These are phyloP conservation scores for Macrophya annulata DNA, from an alignment of 2,888 invertebrate genomes.

Conservation along the genomic window DNA sequence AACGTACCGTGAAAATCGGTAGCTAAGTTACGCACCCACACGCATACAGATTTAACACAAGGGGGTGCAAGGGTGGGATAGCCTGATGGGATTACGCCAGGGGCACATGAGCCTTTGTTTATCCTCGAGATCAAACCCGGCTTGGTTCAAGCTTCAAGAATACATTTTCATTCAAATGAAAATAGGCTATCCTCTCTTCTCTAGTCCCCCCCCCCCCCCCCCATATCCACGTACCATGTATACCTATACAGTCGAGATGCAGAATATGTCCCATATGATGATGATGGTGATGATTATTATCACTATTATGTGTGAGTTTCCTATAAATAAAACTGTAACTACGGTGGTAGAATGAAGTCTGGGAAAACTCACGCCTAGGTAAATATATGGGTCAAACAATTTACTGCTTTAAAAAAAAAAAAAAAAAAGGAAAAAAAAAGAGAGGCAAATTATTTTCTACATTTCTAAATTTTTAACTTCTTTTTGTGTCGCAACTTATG, in stretches of 20 bases:
- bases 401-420: neutral
- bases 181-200: slow-evolving; percentile 1
- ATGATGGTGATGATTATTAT: neutral
- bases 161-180: slow-evolving; percentile 45
- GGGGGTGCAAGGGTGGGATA: neutral
- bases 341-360: neutral
- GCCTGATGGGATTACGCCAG: slow-evolving; percentile 50
- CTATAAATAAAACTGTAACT: neutral
- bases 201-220: neutral
- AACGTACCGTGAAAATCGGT: neutral
- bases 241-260: neutral
- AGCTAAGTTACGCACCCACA: slow-evolving; percentile 15
- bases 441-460: neutral
- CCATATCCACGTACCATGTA: neutral
- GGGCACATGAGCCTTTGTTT: slow-evolving; percentile 52
- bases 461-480: neutral
- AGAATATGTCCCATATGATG: neutral
- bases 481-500: too few species aligned
- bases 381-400: neutral
- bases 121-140: slow-evolving; percentile 45
- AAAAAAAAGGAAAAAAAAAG: too few species aligned
- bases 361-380: neutral
- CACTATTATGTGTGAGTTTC: neutral
- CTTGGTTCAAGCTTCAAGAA: slow-evolving; percentile 46
- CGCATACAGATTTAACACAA: neutral